These are phyloP conservation scores for Melinaea menophilus DNA, from an alignment of 2,888 invertebrate species.

Conservation along the genomic window DNA sequence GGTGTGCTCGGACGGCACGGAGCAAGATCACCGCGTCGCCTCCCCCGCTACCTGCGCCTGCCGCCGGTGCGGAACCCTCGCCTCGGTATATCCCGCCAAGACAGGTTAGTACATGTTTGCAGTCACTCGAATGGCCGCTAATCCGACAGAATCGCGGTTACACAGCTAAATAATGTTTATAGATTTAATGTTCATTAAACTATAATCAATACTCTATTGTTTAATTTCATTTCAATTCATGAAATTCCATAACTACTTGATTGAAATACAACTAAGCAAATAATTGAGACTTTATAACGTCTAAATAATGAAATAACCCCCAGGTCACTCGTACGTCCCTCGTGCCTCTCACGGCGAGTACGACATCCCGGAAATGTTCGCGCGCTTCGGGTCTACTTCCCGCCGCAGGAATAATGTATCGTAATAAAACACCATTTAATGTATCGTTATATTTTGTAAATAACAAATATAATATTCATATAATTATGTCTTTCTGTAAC, in stretches of 20 bases:
- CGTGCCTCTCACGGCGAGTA: constrained; percentile 19
- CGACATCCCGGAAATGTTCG: constrained; percentile 40
- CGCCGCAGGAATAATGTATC: constrained; percentile 8
- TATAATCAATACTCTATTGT: no score
- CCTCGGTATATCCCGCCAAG: constrained; percentile 13
- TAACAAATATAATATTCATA: constrained; percentile 7
- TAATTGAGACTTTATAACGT: no score
- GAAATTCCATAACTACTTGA: no score
- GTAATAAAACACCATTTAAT: constrained; percentile 11
- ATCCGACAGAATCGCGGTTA: no score
- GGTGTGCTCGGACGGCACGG: constrained; percentile 50
- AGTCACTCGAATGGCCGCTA: no score
- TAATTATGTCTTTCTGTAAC: no score
- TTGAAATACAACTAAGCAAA: no score
- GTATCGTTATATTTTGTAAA: constrained; percentile 23
- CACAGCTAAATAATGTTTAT: no score
- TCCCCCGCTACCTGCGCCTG: constrained; percentile 51
- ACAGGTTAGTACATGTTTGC: constrained; percentile 23
- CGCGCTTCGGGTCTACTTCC: constrained; percentile 36
- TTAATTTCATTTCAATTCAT: no score
- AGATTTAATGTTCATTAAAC: no score
- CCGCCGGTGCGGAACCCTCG: constrained; percentile 39
- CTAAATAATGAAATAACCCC: no score
- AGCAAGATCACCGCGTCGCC: constrained; percentile 49
- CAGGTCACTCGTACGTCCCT: no score